phyloP scores from a whole-genome alignment of 2,113 vertebrate species.

The Gobius niger region DNA sequence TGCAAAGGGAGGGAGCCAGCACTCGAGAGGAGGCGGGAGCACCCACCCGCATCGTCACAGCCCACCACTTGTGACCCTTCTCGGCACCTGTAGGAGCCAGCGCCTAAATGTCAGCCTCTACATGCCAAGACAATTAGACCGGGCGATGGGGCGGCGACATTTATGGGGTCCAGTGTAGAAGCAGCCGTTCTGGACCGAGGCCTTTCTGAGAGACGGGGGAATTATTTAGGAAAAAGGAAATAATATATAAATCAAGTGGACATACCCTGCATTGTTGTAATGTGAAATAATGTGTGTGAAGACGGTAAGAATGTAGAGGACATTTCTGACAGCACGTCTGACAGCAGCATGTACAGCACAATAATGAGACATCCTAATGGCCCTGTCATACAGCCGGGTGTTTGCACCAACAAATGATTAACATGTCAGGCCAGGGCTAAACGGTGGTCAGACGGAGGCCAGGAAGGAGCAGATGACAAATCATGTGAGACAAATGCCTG shows the following conservation, averaged over 20 bases:
- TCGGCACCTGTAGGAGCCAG: constrained; percentile 10
- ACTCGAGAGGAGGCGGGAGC: constrained; percentile 22
- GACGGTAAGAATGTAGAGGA: no score
- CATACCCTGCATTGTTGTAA: no score
- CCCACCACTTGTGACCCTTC: constrained; percentile 19
- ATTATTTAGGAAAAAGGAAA: background rate
- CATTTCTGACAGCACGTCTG: no score
- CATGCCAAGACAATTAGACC: background rate
- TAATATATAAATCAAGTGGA: no score
- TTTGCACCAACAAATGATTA: constrained; percentile 2
- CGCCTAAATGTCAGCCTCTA: constrained; percentile 42
- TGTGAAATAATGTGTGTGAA: no score
- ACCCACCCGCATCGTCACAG: constrained; percentile 4
- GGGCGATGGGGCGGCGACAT: background rate
- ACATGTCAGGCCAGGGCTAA: background rate
- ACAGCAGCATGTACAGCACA: background rate
- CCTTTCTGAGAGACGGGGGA: background rate
- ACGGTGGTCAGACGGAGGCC: background rate
- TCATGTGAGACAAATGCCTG: background rate
- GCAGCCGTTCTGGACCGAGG: background rate
- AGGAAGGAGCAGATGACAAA: background rate
- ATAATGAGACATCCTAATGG: background rate
- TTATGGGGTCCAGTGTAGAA: background rate
- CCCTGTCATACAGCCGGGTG: background rate
- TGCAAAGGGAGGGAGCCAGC: constrained; percentile 12